Percentiles rank a stretch among this genome's conserved stretches.
Conservation (phyloP, 2,113 vertebrate species). For the Ailuropoda melanoleuca region DNA sequence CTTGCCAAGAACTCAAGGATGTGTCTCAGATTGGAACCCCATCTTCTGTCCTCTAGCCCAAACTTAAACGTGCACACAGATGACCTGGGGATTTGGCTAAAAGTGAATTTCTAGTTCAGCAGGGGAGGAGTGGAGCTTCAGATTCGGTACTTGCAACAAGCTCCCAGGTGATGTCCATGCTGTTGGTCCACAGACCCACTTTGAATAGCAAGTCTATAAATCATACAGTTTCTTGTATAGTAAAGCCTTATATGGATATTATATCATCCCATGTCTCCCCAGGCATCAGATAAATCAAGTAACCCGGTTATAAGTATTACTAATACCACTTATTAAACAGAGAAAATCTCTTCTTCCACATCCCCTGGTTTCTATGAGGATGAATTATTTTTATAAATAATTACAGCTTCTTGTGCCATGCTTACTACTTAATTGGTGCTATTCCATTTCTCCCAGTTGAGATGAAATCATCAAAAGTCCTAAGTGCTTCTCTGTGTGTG, state of each 20-base stretch:
- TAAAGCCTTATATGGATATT: background rate
- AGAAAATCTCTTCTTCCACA: background rate
- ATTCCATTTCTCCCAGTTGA: background rate
- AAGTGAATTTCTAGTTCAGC: background rate
- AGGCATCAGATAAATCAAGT: background rate
- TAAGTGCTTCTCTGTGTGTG: background rate
- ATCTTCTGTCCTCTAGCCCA: background rate
- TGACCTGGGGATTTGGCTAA: background rate
- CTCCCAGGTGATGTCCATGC: background rate
- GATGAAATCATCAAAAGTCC: background rate
- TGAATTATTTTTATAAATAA: background rate
- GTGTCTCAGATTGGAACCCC: background rate
- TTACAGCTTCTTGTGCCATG: background rate
- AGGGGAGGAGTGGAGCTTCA: background rate
- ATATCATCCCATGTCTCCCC: background rate
- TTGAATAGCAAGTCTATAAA: background rate
- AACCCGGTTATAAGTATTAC: background rate
- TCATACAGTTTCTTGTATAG: background rate
- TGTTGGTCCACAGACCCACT: background rate
- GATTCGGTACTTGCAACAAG: background rate
- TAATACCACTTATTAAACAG: background rate
- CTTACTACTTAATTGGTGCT: background rate
- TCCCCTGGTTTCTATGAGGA: slow-evolving; percentile 1
- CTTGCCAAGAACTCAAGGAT: background rate
- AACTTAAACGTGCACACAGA: background rate